phyloP scores from a whole-genome alignment of 2,113 vertebrate species.

The Periophthalmus modestus region DNA sequence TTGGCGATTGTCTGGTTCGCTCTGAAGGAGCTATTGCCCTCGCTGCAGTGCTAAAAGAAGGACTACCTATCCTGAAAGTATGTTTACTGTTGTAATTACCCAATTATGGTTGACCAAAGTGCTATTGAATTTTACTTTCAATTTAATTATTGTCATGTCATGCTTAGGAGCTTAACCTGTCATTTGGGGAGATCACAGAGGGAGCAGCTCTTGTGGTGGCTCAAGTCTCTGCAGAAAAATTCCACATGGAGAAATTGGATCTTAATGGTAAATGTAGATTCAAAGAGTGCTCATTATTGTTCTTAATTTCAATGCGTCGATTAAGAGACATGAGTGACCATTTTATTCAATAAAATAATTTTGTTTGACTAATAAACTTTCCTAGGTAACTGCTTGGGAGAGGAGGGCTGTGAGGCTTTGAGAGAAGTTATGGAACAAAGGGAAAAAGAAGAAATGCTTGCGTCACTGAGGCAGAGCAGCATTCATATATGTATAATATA shows the following conservation, averaged over 20 bases:
- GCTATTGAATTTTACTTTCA: not conserved
- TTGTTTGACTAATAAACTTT: not conserved
- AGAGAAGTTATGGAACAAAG: conserved; percentile 83
- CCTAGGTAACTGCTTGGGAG: conserved; percentile 88
- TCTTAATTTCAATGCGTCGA: not conserved
- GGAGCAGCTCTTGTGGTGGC: conserved; percentile 87
- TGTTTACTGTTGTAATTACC: not conserved
- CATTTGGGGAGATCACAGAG: conserved; percentile 91
- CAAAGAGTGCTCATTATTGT: not conserved
- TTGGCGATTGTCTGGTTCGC: conserved; percentile 95
- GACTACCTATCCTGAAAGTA: conserved; percentile 90
- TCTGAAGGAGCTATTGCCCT: conserved; percentile 91
- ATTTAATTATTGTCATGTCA: not conserved
- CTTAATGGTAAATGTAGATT: conserved; percentile 83
- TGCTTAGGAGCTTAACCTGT: conserved; percentile 90
- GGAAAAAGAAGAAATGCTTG: conserved; percentile 85
- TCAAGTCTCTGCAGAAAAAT: conserved; percentile 82
- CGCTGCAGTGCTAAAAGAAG: conserved; percentile 85
- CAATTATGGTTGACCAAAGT: not conserved
- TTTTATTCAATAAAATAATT: not conserved
- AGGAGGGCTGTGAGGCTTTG: conserved; percentile 89
- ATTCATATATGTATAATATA: not conserved
- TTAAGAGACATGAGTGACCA: too few relatives aligned
- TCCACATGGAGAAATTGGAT: conserved; percentile 87
- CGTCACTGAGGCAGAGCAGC: conserved; percentile 80